Percentiles rank a stretch among this genome's conserved stretches.
Evolutionary conservation across 2,888 invertebrate genomes (phyloP).

Genomic region (Drosophila kokeensis): DNA sequence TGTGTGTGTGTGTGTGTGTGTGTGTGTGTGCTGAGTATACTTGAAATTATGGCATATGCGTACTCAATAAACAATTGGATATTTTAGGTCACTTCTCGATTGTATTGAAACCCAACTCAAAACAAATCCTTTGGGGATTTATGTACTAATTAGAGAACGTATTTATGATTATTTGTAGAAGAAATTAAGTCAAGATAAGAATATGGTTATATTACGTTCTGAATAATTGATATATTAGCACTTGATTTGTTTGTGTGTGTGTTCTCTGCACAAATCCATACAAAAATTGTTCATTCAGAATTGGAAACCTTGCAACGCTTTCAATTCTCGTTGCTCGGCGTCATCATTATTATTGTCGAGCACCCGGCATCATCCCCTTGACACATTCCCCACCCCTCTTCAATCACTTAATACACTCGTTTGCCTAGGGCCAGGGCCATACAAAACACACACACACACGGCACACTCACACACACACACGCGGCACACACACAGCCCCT

Average conservation of each 20-base stretch:
- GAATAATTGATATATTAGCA: neutral
- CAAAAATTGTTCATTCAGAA: slow-evolving; percentile 25
- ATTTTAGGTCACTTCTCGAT: slow-evolving; percentile 28
- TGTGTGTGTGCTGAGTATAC: slow-evolving; percentile 9
- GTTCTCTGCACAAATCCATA: slow-evolving; percentile 12
- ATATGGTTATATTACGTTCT: too few species aligned
- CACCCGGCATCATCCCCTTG: slow-evolving; percentile 4
- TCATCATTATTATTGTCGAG: slow-evolving; percentile 30
- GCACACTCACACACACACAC: neutral
- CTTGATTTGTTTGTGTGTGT: neutral
- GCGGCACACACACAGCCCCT: neutral
- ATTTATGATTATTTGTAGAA: neutral
- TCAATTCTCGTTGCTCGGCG: slow-evolving; percentile 32
- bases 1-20: neutral
- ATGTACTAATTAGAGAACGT: slow-evolving; percentile 14
- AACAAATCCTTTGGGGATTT: slow-evolving; percentile 6
- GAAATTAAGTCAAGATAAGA: neutral
- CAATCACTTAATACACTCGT: slow-evolving; percentile 58
- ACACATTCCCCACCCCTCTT: neutral
- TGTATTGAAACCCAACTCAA: slow-evolving; percentile 11
- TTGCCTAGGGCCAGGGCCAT: slow-evolving; percentile 55
- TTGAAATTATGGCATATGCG: slow-evolving; percentile 24
- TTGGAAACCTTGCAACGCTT: slow-evolving; percentile 27
- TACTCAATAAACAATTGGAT: slow-evolving; percentile 57
- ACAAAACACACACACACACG: neutral